Base-by-base conservation (phyloP, 2,888 invertebrate species). In the Celastrina argiolus region DNA sequence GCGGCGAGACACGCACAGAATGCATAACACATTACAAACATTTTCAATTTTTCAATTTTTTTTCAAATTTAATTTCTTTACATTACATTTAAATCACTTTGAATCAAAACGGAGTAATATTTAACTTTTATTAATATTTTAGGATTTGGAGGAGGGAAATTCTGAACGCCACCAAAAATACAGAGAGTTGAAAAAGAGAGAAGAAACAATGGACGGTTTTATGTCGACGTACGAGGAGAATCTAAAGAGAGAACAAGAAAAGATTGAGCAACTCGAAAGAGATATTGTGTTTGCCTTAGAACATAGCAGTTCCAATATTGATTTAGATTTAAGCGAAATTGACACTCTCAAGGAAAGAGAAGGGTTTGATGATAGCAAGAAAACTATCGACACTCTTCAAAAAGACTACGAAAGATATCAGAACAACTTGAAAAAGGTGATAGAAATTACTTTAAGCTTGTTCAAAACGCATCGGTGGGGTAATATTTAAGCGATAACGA, bases 131-230 rank as follows among this genome's bases (percentile, higher is more conserved):
- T 22, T 22, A 36, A 28, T 58, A 58, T 31, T 45, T 31, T 45
- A 70, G 89, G 94, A 94, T 74, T 81, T 94, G 2, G 94, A 94
- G 77, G 95, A 95, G 76, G 93, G 93, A 16, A 93, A 94, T 73
- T 94, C 94, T 0, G 96, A 96, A 73, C 93, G 95, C 41, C 95
- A 95, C 75, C 94, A 94, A 70, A 96, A 96, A 79, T 97, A 96
- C 77, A 93, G 95, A 56, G 97, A 97, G 76, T 82, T 97, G 63
- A 94, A 95, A 74, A 95, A 95, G 74, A 91, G 96, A 64, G 97
- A 97, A 79, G 95, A 96, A 81, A 94, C 94, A 0, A 96, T 97
- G 93, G 96, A 96, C 74, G 88, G 93, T 18, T 97, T 97, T 76
- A 92, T 96, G 85, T 84, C 92, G 0, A 90, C 92, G 0, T 95